Evolutionary conservation across 2,888 invertebrate genomes (phyloP).

Genomic region (Drosophila fulvimacula): DNA sequence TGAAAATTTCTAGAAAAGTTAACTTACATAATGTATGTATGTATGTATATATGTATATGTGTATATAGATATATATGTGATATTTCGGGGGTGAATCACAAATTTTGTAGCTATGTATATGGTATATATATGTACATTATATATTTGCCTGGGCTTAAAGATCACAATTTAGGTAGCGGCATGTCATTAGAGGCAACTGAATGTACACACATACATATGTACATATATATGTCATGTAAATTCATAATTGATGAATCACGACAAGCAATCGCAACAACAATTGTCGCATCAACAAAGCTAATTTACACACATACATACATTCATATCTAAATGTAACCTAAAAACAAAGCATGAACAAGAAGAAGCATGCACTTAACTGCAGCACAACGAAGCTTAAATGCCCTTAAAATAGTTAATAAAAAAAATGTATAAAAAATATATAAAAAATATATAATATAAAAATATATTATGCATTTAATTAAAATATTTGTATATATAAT

Average conservation of each 20-base stretch:
- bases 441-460: no score
- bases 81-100: background rate
- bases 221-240: conserved; percentile 33
- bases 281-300: conserved; percentile 32
- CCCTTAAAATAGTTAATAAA: background rate
- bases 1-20: background rate
- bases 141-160: background rate
- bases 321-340: conserved; percentile 6
- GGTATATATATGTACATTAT: background rate
- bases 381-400: background rate
- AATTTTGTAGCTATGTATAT: background rate
- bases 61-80: no score
- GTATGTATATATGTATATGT: no score
- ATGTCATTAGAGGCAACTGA: conserved; percentile 21
- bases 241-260: conserved; percentile 63
- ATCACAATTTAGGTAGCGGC: conserved; percentile 5
- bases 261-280: conserved; percentile 27
- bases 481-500: no score
- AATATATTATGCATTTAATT: no score
- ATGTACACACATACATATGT: background rate
- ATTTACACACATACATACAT: conserved; percentile 25
- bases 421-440: no score
- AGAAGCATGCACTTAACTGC: background rate
- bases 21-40: background rate
- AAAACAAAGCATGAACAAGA: conserved; percentile 16